Conservation (phyloP, 2,888 invertebrate species). For the Agrochola circellaris region DNA sequence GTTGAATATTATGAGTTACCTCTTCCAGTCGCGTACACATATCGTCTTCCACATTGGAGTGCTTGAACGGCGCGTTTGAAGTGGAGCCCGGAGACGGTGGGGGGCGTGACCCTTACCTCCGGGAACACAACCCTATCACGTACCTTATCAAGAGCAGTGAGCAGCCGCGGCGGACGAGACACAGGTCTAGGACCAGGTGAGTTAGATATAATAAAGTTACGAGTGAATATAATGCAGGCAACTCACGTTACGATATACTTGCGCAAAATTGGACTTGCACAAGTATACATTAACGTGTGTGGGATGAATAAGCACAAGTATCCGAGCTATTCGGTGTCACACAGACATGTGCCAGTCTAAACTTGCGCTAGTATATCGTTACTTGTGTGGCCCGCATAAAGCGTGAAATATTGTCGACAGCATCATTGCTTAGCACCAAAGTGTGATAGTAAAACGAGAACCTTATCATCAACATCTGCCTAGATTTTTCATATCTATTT, state of each 20-base stretch:
- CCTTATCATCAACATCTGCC: background rate
- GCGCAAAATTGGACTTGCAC: too few species aligned
- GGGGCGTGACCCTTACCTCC: constrained; percentile 95
- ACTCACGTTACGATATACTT: too few species aligned
- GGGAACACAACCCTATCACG: constrained; percentile 96
- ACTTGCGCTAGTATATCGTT: too few species aligned
- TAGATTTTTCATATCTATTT: background rate
- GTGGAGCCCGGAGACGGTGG: constrained; percentile 98
- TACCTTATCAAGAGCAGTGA: constrained; percentile 96
- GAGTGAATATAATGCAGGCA: too few species aligned
- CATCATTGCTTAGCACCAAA: background rate
- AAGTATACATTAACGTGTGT: too few species aligned
- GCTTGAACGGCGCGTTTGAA: constrained; percentile 96
- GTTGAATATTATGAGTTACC: background rate
- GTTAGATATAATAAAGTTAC: constrained; percentile 6
- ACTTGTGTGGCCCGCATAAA: too few species aligned
- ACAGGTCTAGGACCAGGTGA: constrained; percentile 80
- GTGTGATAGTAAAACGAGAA: background rate
- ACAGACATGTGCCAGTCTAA: too few species aligned
- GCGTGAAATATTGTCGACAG: background rate
- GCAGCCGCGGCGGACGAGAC: constrained; percentile 91
- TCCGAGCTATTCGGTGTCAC: too few species aligned
- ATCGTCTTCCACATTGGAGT: constrained; percentile 96
- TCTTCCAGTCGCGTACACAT: constrained; percentile 96
- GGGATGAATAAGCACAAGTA: too few species aligned